Evolutionary conservation across 2,888 invertebrate genomes (phyloP), one percentile per base, ranked within the genome.

Genomic region (Lasioglossum malachurum): DNA sequence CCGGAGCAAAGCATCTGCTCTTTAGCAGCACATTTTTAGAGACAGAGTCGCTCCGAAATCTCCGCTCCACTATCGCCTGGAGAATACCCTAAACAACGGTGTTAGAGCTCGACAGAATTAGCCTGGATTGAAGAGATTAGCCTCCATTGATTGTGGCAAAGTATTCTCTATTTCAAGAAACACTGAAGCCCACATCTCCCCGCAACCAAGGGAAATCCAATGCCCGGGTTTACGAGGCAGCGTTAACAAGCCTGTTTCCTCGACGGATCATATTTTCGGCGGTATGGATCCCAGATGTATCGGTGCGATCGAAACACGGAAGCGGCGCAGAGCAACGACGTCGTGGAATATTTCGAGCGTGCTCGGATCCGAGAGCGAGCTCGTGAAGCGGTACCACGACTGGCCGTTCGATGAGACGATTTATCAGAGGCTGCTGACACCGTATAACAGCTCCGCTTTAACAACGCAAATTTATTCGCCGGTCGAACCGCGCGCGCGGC

Each of bases 351-450:
- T 35, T 67, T 67, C 35, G 35, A 31, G 67, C 27, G 27, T 53
- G 53, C 23, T 23, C 53, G 53, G 53, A 53, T 53, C 53, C 23
- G 53, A 53, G 53, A 7, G 53, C 53, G 23, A 23, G 69, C 23
- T n/a, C n/a, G 72, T 27, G 41, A n/a, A 53, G 53, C 53, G 53
- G 53, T 53, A 53, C 53, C 53, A 16, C 44, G 46, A 14, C 46
- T 19, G 16, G n/a, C 7, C 72, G 41, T 35, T 38, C 38, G n/a
- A 72, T 41, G 44, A n/a, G 7, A n/a, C 60, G 60, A 64, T 64
- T 64, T 64, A 64, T 64, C 60, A 64, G 60, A 64, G 60, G 60
- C 60, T 64, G 27, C 60, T 64, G 60, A 31, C 60, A 64, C 60
- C 60, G 60, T 27, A 27, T 64, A 64, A 64, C 31, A 64, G 27